Base-by-base conservation (phyloP, 2,797 vertebrate genomes). In the Etheostoma nigrum region DNA sequence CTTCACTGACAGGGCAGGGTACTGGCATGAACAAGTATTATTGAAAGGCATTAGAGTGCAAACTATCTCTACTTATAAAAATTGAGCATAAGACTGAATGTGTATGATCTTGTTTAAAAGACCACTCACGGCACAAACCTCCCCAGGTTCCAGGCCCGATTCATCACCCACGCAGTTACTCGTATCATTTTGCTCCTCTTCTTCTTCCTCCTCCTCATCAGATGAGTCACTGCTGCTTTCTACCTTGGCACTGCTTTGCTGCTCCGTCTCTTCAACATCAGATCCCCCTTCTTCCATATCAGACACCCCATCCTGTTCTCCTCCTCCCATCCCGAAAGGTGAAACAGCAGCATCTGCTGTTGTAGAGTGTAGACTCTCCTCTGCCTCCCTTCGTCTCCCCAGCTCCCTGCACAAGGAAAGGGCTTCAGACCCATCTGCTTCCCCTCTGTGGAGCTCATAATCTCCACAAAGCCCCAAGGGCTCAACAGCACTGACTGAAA, bases 121-220 rank as follows among this genome's bases (percentile, higher is more conserved):
- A 84, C 66, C 89, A 93, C 94, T 95, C 72, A 96, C 92, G 55
- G 80, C 53, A 57, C 94, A 87, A 82, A 96, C 82, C 92, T 97
- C 95, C 74, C 94, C 95, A 54, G 93, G 94, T 92, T 97, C 95
- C 81, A 96, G 85, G 67, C 79, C 93, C 67, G 86, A 93, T 82
- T 91, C 94, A 55, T 76, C 90, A 77, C 90, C 94, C 63, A 96
- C 94, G 14, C 88, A 69, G 72, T 95, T 91, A 47, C 93, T 95
- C 59, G 74, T 74, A 78, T 93, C 85, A 63, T 92, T 93, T 68
- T 95, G 93, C 36, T 96, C 93, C 53, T 85, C 92, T 0, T 74
- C 94, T 25, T 87, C 84, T 2, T 92, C 75, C 8, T 92, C 92
- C 1, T 92, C 84, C 47, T 91, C 94, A 81, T 93, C 78, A 65